These are phyloP conservation scores for Palloptera scutellata DNA, from an alignment of 2,888 invertebrate species.

Conservation along the genomic window DNA sequence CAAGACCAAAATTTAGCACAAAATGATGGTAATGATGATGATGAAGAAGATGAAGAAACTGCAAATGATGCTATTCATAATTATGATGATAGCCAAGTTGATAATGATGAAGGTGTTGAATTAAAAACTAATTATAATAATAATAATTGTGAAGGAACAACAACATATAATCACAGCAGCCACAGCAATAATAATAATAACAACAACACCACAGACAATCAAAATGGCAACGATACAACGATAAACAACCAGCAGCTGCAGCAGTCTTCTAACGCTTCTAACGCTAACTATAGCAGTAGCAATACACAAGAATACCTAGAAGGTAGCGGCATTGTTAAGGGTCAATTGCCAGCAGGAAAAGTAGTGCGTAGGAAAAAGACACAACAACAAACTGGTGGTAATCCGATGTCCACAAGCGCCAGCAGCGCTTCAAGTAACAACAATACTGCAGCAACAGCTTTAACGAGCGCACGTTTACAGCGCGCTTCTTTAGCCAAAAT, in stretches of 20 bases:
- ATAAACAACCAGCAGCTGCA: too few relatives aligned
- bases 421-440: conserved; percentile 45
- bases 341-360: conserved; percentile 77
- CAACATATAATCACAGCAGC: conserved; percentile 30
- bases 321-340: conserved; percentile 70
- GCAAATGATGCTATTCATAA: conserved; percentile 34
- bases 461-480: conserved; percentile 57
- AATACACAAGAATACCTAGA: conserved; percentile 53
- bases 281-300: conserved; percentile 46
- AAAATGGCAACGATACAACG: conserved; percentile 55
- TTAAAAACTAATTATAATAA: conserved; percentile 32
- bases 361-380: conserved; percentile 65
- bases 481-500: conserved; percentile 72
- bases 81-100: not conserved
- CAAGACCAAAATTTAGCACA: conserved; percentile 21
- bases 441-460: conserved; percentile 53
- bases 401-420: conserved; percentile 33
- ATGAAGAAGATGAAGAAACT: not conserved
- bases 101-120: conserved; percentile 19
- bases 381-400: conserved; percentile 30
- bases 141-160: conserved; percentile 21
- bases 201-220: conserved; percentile 54
- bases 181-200: conserved; percentile 39
- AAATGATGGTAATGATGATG: not conserved
- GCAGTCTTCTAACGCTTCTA: conserved; percentile 36